Percentiles rank a stretch among this genome's conserved stretches.
Evolutionary conservation across 2,888 invertebrate genomes (phyloP).

Genomic region (Branchipolynoe longqiensis): DNA sequence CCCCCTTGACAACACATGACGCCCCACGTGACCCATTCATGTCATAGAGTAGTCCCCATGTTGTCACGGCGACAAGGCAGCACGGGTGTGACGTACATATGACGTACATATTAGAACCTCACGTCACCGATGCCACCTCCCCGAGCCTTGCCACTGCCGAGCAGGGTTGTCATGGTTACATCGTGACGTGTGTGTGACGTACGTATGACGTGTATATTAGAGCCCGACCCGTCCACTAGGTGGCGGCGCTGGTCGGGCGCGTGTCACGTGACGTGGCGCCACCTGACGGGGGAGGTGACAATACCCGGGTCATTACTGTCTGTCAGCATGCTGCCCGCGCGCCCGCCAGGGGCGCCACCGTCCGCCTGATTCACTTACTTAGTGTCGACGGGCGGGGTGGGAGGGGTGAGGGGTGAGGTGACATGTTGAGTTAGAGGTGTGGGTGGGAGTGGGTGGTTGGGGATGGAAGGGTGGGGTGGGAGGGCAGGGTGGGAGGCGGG

Average conservation of each 20-base stretch:
- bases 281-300: conserved; percentile 22
- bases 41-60: neutral
- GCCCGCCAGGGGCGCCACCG: conserved; percentile 23
- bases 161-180: neutral
- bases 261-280: conserved; percentile 32
- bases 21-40: no score
- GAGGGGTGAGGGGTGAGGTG: neutral
- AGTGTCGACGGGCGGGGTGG: conserved; percentile 16
- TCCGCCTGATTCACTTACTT: conserved; percentile 44
- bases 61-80: neutral
- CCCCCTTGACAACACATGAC: neutral
- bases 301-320: conserved; percentile 51
- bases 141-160: neutral
- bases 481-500: no score
- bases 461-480: no score
- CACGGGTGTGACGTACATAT: neutral
- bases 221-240: conserved; percentile 8
- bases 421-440: no score
- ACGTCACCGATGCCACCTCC: neutral
- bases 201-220: conserved; percentile 41
- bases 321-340: conserved; percentile 10
- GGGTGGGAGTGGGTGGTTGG: no score
- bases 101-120: neutral
- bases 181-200: conserved; percentile 13
- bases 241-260: neutral